Evolutionary conservation across 2,888 invertebrate genomes (phyloP).

Genomic region (Thera obeliscata): DNA sequence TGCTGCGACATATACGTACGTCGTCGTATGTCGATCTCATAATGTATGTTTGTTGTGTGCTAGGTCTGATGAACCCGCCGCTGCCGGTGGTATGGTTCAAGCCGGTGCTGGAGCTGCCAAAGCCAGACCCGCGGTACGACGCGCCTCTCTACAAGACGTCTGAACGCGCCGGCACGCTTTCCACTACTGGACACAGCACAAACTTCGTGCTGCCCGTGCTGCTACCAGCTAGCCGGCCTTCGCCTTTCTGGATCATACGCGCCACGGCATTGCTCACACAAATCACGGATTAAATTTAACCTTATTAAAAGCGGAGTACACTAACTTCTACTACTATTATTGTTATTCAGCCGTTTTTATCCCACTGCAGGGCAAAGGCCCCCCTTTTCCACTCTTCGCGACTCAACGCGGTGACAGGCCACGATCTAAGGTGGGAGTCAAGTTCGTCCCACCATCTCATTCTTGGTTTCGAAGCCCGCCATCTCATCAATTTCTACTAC

Average conservation of each 20-base stretch:
- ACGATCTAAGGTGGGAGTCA: too few species aligned
- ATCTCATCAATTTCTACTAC: too few species aligned
- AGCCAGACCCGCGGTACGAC: slow-evolving; percentile 86
- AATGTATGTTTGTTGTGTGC: background rate
- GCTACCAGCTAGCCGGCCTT: slow-evolving; percentile 86
- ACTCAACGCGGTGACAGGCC: too few species aligned
- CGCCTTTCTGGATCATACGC: slow-evolving; percentile 94
- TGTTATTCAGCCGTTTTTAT: too few species aligned
- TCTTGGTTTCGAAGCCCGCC: too few species aligned
- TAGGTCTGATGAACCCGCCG: slow-evolving; percentile 90
- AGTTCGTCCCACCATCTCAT: too few species aligned
- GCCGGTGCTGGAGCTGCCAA: slow-evolving; percentile 86
- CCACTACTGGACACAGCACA: slow-evolving; percentile 96
- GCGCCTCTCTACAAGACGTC: slow-evolving; percentile 95
- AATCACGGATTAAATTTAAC: slow-evolving; percentile 85
- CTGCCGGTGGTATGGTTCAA: slow-evolving; percentile 87
- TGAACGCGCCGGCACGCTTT: slow-evolving; percentile 92
- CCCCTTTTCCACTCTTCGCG: too few species aligned
- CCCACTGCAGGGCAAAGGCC: too few species aligned
- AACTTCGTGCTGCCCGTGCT: slow-evolving; percentile 94
- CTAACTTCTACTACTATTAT: background rate
- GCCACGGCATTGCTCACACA: slow-evolving; percentile 95
- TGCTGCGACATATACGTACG: too few species aligned
- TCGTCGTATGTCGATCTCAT: too few species aligned
- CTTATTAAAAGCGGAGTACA: background rate